Base-by-base conservation (phyloP, 2,113 vertebrate genomes). In the Oxygymnocypris stewartii region DNA sequence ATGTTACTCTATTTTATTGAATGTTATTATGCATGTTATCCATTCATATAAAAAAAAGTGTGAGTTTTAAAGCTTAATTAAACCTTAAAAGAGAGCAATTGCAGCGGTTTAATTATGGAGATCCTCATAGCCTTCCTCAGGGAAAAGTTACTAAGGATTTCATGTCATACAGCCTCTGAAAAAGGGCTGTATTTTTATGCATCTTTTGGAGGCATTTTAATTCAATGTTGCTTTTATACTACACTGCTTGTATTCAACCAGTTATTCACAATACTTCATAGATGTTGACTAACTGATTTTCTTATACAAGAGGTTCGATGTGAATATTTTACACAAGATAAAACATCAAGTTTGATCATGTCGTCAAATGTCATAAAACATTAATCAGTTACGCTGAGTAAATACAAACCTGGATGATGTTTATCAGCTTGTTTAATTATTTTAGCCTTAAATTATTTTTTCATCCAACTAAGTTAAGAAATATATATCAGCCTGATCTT, bases 51-150 rank as follows among this genome's bases (percentile, higher is more conserved):
- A 67, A 65, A 85, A n/a, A n/a, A 65, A 71, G 44, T 28, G 57
- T 20, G 63, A 28, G 65, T 35, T 71, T 51, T 82, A 82, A 71
- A 71, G 63, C 80, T 82, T 82, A 71, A 82, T 82, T 82, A 82
- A 82, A 69, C 20, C 25, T 35, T 82, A 35, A 82, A 82, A 79
- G n/a, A 69, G 61, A 79, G 10, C 44, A 18, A 78, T n/a, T 23
- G 49, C 25, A 23, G 59, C 28, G 11, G 49, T 63, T 65, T 69
- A 85, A 79, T 69, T 69, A 79, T 75, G 37, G 54, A 63, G 57
- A 44, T 75, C 35, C 73, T 67, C 35, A 67, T 37, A 63, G 63
- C 35, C 63, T 69, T 51, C 44, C 80, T 82, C 18, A 28, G 63
- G 63, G 18, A 69, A 51, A 12, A 69, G 44, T 51, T n/a, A 51